Evolutionary conservation across 64 coral and sea anemone species (phyloP).

Genomic region (Stichodactyla mertensii): DNA sequence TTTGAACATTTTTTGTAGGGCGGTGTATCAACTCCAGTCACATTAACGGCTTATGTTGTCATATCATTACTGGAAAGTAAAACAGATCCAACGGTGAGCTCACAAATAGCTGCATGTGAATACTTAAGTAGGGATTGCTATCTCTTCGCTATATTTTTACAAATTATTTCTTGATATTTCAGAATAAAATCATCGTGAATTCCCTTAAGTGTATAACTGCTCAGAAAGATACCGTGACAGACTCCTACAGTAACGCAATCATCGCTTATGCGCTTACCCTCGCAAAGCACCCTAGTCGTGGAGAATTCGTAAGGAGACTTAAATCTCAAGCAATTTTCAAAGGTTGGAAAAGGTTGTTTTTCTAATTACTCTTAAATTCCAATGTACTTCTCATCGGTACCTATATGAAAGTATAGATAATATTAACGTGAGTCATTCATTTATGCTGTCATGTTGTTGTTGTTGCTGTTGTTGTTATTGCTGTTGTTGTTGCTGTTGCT

Average conservation of each 20-base stretch:
- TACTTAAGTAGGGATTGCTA: no score
- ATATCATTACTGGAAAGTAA: conserved; percentile 45
- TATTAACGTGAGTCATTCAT: no score
- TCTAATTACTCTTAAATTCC: no score
- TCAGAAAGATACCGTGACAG: conserved; percentile 14
- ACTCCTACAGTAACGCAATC: conserved; percentile 43
- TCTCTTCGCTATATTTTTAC: not conserved
- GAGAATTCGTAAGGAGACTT: conserved; percentile 10
- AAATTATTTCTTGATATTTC: not conserved
- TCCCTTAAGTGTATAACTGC: conserved; percentile 22
- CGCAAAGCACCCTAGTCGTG: conserved; percentile 21
- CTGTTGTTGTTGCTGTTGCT: no score
- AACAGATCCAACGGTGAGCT: conserved; percentile 22
- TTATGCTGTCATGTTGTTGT: no score
- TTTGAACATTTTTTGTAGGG: conserved; percentile 17
- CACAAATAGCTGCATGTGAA: no score
- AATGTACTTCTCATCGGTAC: no score
- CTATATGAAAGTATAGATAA: no score
- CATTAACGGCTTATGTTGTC: conserved; percentile 49
- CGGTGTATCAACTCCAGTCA: conserved; percentile 28
- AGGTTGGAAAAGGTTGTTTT: not conserved
- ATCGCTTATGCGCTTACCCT: conserved; percentile 21
- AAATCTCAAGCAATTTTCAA: conserved; percentile 20
- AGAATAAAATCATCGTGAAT: conserved; percentile 4
- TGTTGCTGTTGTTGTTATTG: no score